A percentile compares a stretch with the other conserved stretches of the same genome.
phyloP scores from a whole-genome alignment of 2,888 invertebrate species.

The Hydrotaea cyrtoneurina region DNA sequence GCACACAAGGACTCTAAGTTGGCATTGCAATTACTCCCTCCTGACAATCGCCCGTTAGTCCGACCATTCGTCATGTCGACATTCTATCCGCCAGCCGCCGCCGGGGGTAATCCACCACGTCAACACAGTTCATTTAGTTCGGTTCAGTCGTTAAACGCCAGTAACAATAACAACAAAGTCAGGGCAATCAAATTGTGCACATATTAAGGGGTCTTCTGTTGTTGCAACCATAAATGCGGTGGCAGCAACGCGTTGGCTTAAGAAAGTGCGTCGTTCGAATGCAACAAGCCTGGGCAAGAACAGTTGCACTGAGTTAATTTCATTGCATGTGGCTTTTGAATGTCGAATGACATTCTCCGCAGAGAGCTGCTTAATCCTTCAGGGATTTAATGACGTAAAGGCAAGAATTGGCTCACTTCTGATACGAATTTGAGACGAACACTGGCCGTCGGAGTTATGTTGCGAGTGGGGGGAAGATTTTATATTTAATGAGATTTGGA shows the following conservation, averaged over 20 bases:
- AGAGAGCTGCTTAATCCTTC: background rate
- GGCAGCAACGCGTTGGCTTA: background rate
- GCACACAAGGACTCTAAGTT: constrained; percentile 51
- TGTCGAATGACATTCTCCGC: background rate
- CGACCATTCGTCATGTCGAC: background rate
- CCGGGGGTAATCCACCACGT: background rate
- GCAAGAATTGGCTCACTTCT: background rate
- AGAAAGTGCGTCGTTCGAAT: background rate
- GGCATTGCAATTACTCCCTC: background rate
- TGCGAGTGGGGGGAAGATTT: too few relatives aligned
- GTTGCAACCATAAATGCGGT: background rate
- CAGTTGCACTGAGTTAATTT: constrained; percentile 10
- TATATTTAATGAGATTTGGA: too few relatives aligned
- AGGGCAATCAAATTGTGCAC: background rate
- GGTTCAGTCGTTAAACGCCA: background rate
- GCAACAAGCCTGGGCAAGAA: constrained; percentile 12
- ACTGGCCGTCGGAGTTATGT: too few relatives aligned
- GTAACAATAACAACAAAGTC: background rate
- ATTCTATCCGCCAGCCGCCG: background rate
- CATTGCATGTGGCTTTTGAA: constrained; percentile 1
- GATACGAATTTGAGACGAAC: too few relatives aligned
- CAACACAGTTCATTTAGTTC: constrained; percentile 16
- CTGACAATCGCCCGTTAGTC: background rate
- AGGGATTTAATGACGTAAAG: background rate
- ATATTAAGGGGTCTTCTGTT: background rate